Conservation (phyloP, 2,888 invertebrate genomes). For the Pachydiplax longipennis region DNA sequence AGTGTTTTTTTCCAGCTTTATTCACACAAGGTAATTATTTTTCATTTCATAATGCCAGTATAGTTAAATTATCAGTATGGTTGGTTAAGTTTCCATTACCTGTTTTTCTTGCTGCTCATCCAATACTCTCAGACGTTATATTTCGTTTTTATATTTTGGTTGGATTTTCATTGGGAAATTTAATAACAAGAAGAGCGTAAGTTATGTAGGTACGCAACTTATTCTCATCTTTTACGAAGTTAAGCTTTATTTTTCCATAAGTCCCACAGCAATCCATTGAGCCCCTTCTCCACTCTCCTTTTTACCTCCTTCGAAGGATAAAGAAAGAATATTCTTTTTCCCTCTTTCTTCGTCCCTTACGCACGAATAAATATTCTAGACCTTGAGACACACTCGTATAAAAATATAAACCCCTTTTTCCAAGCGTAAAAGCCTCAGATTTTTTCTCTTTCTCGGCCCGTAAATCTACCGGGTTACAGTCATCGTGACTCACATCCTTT, state of each 20-base stretch:
- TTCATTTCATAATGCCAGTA: no score
- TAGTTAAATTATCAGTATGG: no score
- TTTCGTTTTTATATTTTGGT: no score
- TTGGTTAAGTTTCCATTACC: no score
- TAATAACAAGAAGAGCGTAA: no score
- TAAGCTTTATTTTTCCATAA: neutral
- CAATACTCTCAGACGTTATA: no score
- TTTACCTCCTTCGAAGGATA: neutral
- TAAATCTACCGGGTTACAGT: neutral
- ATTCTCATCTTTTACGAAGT: neutral
- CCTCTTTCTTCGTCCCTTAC: neutral
- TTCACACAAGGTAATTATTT: no score
- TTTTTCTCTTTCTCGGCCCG: neutral
- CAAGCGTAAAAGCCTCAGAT: neutral
- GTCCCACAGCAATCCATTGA: neutral
- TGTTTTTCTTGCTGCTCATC: no score
- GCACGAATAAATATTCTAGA: neutral
- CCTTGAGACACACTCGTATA: neutral
- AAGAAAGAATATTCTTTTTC: neutral
- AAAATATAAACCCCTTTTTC: neutral
- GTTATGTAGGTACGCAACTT: neutral
- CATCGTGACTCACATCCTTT: neutral
- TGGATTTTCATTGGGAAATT: no score
- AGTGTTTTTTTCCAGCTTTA: no score
- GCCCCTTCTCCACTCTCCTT: neutral